Evolutionary conservation across 2,797 vertebrate genomes (phyloP).

Genomic region (Dipus sagitta): DNA sequence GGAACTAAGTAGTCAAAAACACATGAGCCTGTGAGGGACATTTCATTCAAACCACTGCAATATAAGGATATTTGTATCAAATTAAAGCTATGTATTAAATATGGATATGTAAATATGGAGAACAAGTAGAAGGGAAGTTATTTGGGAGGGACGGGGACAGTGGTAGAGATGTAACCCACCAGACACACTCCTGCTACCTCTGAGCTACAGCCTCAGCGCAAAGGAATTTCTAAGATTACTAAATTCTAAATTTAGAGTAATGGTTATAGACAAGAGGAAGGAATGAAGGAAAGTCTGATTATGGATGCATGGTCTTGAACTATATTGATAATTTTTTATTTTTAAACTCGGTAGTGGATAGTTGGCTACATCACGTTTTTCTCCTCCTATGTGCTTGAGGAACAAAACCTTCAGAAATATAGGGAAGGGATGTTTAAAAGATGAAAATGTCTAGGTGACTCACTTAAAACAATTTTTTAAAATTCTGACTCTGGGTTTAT

Average conservation of each 20-base stretch:
- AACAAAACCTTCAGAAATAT: background rate
- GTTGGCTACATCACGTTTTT: constrained; percentile 14
- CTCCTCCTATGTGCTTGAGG: background rate
- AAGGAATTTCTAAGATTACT: background rate
- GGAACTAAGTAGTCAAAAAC: too few species aligned
- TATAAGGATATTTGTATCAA: background rate
- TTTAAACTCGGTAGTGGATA: constrained; percentile 36
- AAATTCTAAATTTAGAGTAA: background rate
- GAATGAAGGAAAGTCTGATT: background rate
- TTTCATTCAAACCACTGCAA: background rate
- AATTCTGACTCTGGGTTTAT: constrained; percentile 11
- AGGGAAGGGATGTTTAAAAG: background rate
- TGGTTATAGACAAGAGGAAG: background rate
- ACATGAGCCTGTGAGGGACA: too few species aligned
- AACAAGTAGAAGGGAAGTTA: background rate
- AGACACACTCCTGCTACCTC: background rate
- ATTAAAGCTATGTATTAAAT: background rate
- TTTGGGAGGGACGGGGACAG: too few species aligned
- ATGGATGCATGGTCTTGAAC: constrained; percentile 3
- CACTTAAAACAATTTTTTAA: too few species aligned
- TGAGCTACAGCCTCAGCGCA: background rate
- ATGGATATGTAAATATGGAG: background rate
- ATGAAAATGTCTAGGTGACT: background rate
- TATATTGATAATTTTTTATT: background rate
- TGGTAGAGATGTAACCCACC: background rate